Evolutionary conservation across 2,797 vertebrate genomes (phyloP), one percentile per base, ranked within the genome.

Genomic region (Argentina silus): DNA sequence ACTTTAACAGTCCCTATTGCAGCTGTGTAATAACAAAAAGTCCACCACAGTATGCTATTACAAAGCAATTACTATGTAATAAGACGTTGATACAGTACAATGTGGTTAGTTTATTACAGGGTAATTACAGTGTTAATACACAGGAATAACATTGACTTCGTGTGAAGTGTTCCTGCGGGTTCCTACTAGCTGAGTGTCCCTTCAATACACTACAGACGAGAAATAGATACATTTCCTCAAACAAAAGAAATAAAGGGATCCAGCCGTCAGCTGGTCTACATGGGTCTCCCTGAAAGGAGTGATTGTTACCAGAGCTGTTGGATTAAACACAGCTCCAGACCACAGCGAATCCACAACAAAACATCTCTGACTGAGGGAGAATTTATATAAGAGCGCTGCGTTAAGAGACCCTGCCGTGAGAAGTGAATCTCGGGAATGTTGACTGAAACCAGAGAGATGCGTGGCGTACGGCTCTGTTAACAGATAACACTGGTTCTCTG

Each of bases 301-400:
- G 89, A 93, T 93, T 90, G 90, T 87, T 94, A 88, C 90, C 92
- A 93, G 90, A 91, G 88, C 86, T 89, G 89, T 81, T 85, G 88
- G 89, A 93, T 93, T 92, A 93, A 91, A 92, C 86, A 88, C 81
- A 89, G 75, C 82, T 87, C 88, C 86, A 90, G 91, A 90, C 87
- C 88, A 85, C 90, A 91, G 85, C 74, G 59, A 80, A 79, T 89
- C 90, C 83, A 83, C 88, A 93, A 91, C 88, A 90, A 91, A 93
- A 91, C 87, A 91, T 90, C 84, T 91, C 80, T 70, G 77, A 87
- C 83, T 85, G 77, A 83, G 86, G 84, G 73, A 73, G 86, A 87
- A 89, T 92, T 91, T 88, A 90, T 86, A 84, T 69, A 85, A 88
- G 84, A 81, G 81, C 82, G 84, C 90, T 81, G 85, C 82, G 82